These are phyloP conservation scores for Rhodinocichla rosea DNA, from an alignment of 2,113 vertebrate species.

Conservation along the genomic window DNA sequence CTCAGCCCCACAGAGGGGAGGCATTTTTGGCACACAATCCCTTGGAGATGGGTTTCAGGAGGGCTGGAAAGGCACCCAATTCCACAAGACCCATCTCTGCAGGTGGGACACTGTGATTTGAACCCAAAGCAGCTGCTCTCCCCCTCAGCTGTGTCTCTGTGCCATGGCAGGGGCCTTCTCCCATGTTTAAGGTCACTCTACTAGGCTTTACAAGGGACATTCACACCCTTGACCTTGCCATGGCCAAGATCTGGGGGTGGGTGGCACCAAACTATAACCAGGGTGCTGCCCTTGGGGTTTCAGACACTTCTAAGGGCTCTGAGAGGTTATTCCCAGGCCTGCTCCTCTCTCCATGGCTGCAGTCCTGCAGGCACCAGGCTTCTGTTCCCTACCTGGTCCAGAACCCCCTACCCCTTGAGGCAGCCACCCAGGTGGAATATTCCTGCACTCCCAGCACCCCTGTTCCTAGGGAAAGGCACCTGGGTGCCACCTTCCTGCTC, in stretches of 20 bases:
- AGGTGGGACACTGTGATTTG: not conserved
- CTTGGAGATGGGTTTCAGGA: not conserved
- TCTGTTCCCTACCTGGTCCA: not conserved
- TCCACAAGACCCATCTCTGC: not conserved
- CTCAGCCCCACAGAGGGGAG: accelerated
- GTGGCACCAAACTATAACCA: not conserved
- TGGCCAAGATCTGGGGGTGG: not conserved
- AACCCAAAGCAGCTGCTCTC: not conserved
- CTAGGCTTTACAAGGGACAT: not conserved
- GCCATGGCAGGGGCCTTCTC: not conserved
- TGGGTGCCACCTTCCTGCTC: not conserved
- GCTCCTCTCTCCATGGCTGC: not conserved
- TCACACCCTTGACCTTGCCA: accelerated
- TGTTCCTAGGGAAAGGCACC: not conserved
- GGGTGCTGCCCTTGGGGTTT: not conserved
- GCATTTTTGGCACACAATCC: not conserved
- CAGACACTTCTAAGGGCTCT: not conserved
- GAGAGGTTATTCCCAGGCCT: not conserved
- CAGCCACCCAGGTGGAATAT: not conserved
- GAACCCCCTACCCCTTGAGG: not conserved
- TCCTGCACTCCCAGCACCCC: not conserved
- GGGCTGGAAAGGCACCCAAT: not conserved
- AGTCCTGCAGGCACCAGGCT: not conserved
- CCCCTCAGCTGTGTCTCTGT: no score
- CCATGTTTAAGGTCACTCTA: not conserved